phyloP scores from a whole-genome alignment of 2,113 vertebrate genomes.

The Odobenus rosmarus region DNA sequence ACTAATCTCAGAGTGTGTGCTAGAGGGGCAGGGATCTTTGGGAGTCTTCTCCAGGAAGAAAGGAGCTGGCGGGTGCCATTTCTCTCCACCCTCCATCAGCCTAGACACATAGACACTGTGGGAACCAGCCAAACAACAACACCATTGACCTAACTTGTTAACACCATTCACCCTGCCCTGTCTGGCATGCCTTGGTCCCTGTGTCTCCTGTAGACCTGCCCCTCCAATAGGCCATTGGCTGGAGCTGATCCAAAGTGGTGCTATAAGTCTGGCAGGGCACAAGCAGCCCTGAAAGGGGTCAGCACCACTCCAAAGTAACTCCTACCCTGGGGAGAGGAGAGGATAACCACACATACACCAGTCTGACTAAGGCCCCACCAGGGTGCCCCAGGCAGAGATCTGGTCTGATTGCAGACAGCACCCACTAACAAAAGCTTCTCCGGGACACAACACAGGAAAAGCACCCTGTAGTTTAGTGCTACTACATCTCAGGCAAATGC shows the following conservation, averaged over 20 bases:
- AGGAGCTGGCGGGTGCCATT: not conserved
- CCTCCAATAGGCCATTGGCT: not conserved
- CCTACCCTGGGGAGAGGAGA: not conserved
- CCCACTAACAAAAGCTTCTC: not conserved
- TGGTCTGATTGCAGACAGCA: not conserved
- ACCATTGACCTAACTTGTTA: not conserved
- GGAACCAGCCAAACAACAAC: not conserved
- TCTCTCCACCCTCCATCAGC: not conserved
- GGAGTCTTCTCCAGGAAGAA: not conserved
- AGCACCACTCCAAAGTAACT: not conserved
- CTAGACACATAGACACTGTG: not conserved
- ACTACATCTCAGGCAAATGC: not conserved
- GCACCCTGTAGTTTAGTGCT: not conserved
- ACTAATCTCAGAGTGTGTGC: not conserved
- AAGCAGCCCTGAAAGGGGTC: not conserved
- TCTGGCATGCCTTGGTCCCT: not conserved
- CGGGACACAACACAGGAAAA: not conserved
- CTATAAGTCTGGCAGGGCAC: not conserved
- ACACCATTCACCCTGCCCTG: not conserved
- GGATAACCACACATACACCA: not conserved
- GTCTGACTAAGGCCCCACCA: not conserved
- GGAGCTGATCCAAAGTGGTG: not conserved
- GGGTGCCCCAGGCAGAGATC: not conserved
- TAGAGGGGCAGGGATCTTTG: not conserved
- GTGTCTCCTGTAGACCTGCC: no score